Conservation (phyloP, 2,797 vertebrate genomes). For the Erethizon dorsatum region DNA sequence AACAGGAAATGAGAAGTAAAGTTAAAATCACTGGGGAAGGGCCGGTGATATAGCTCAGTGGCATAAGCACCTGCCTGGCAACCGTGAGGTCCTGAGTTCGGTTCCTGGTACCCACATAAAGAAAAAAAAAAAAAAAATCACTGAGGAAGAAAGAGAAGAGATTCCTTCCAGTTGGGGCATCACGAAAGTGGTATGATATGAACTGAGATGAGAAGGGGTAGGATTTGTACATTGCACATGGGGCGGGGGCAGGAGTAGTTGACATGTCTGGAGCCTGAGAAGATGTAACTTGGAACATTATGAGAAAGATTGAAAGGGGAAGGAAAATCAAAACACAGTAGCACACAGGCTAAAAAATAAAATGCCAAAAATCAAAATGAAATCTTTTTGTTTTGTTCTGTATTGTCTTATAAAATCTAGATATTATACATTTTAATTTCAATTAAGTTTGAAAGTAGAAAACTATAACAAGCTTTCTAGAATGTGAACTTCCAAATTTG, state of each 20-base stretch:
- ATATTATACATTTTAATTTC: not conserved
- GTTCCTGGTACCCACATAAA: too few relatives aligned
- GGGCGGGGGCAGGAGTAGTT: accelerated
- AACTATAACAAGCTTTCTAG: constrained; percentile 3
- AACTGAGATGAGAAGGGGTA: not conserved
- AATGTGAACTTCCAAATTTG: constrained; percentile 23
- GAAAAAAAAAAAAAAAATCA: too few relatives aligned
- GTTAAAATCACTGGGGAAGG: not conserved
- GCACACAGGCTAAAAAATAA: not conserved
- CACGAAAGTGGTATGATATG: too few relatives aligned
- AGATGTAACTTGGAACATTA: not conserved
- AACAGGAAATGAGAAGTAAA: not conserved
- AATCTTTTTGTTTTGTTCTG: not conserved
- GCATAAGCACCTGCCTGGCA: too few relatives aligned
- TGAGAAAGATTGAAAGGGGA: not conserved
- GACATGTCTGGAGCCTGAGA: not conserved
- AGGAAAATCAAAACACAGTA: not conserved
- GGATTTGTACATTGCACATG: not conserved
- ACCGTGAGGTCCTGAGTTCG: too few relatives aligned
- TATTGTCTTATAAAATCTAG: not conserved
- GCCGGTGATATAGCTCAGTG: too few relatives aligned
- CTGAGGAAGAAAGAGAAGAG: not conserved
- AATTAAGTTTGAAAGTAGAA: constrained; percentile 59
- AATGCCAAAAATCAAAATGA: not conserved
- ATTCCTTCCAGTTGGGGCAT: not conserved